phyloP scores from a whole-genome alignment of 2,888 invertebrate species.

The Hypsopygia costalis region DNA sequence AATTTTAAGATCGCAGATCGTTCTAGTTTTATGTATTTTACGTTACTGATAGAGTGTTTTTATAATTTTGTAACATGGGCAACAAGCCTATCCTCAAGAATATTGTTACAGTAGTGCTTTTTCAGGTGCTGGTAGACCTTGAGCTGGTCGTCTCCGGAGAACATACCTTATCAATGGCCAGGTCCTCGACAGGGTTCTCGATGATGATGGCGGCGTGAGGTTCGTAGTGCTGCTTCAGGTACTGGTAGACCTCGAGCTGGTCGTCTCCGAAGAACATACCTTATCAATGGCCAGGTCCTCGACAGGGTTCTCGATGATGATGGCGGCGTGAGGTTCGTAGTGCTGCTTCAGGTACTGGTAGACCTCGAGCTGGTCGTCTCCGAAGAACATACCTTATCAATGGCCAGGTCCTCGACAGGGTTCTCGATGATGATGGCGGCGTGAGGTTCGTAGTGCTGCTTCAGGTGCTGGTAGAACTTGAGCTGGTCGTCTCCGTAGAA shows the following conservation, averaged over 20 bases:
- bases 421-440: conserved; percentile 61
- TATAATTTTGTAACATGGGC: no score
- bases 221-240: no score
- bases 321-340: conserved; percentile 83
- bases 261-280: no score
- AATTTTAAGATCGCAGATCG: no score
- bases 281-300: conserved; percentile 64
- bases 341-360: conserved; percentile 92
- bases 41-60: no score
- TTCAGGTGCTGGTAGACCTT: no score
- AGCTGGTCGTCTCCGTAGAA: conserved; percentile 87
- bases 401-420: conserved; percentile 61
- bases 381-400: conserved; percentile 80
- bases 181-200: conserved; percentile 61
- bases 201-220: conserved; percentile 72
- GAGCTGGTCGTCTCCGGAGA: no score
- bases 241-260: no score
- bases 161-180: conserved; percentile 66
- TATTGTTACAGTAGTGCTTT: no score
- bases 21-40: no score
- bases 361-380: conserved; percentile 88
- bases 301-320: conserved; percentile 67
- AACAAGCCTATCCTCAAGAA: no score
- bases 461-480: conserved; percentile 92
- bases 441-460: conserved; percentile 88